Percentiles rank a stretch among this genome's conserved stretches.
Conservation (phyloP, 1,140 invertebrate species). For the Parasteatoda tepidariorum region DNA sequence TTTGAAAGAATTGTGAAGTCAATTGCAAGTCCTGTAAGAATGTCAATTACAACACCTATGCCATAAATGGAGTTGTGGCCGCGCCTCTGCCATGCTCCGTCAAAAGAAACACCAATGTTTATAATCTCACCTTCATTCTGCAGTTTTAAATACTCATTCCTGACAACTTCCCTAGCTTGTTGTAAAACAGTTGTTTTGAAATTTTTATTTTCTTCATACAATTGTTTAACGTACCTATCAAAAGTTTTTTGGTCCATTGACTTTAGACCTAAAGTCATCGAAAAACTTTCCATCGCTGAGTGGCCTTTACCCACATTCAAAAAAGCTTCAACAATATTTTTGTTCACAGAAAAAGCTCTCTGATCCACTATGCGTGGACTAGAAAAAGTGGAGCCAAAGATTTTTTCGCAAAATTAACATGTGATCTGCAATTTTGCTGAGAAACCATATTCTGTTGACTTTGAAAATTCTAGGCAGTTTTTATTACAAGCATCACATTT, state of each 20-base stretch:
- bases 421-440: neutral
- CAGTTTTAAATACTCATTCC: neutral
- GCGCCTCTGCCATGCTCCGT: neutral
- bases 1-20: neutral
- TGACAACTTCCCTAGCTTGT: neutral
- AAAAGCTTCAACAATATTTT: neutral
- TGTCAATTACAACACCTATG: neutral
- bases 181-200: neutral
- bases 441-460: neutral
- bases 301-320: slow-evolving; percentile 4
- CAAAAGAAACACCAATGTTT: neutral
- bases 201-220: neutral
- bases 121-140: neutral
- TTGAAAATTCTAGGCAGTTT: neutral
- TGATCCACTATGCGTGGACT: neutral
- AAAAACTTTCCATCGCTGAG: neutral
- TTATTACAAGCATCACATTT: neutral
- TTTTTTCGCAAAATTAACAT: neutral
- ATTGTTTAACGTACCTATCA: neutral
- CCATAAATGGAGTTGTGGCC: neutral
- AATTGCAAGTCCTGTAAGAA: neutral
- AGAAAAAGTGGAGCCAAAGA: neutral
- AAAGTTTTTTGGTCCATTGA: slow-evolving; percentile 3
- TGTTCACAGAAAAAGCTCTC: neutral
- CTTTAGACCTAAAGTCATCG: slow-evolving; percentile 2